Base-by-base conservation (phyloP, 1,140 invertebrate species). In the Temnothorax nylanderi region DNA sequence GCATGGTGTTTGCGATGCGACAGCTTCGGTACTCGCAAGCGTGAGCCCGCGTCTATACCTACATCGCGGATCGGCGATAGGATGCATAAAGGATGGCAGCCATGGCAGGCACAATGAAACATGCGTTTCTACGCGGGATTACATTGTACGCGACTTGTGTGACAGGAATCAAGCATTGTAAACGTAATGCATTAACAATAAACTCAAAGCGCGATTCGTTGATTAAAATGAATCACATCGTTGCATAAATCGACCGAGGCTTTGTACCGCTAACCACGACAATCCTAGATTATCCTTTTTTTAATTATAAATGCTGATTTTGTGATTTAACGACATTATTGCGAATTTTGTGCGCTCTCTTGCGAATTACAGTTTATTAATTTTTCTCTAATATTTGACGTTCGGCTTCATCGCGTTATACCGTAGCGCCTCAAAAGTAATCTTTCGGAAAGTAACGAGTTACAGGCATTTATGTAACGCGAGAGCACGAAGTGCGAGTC, bases 401-500 rank as follows among this genome's bases (percentile, higher is more conserved):
- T 47, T 18, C 51, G 18, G 26, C 44, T 82, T 47, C 13, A 21
- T 60, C 16, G 54, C 11, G 21, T n/a, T 72, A 51, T 72, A 51
- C n/a, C 11, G 3, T 21, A 34, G 18, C 18, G 34, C 13, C 32
- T 21, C 18, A 54, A 47, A 64, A 60, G 41, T 72, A 82, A 82
- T 71, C 65, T 44, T 18, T 82, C 37, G 51, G 13, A 82, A 72
- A 58, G 37, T 58, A 82, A 72, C 32, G 41, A 82, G 54, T 74
- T 82, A 74, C 54, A 49, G 58, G 54, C 54, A 84, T 84, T 84
- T 74, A 74, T 32, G 41, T 62, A 84, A 84, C 26, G 54, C 80
- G 67, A 11, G 41, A 47, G 37, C 26, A 11, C 51, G 65, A 82
- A 47, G 41, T 60, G 80, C 37, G 67, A 82, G 49, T 82, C 37